Conservation (phyloP, 2,888 invertebrate species). For the Sycophila texana region DNA sequence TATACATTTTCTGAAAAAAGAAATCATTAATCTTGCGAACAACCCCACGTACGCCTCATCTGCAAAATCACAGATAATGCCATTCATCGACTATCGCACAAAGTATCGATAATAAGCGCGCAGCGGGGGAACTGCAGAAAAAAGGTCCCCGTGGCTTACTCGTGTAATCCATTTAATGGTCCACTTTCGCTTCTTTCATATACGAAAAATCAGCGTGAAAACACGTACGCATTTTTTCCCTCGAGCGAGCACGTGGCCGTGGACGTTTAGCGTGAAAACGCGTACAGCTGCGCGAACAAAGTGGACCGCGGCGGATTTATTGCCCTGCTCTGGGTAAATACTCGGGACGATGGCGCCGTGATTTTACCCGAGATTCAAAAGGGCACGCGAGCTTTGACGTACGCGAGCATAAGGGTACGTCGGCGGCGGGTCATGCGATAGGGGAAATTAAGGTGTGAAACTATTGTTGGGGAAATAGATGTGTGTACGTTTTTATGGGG, state of each 20-base stretch:
- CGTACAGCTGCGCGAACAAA: constrained; percentile 49
- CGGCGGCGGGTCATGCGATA: not conserved
- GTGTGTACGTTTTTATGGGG: not conserved
- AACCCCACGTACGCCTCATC: not conserved
- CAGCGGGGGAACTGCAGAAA: too few species aligned
- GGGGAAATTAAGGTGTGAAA: constrained; percentile 29
- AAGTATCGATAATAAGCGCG: too few species aligned
- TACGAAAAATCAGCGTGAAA: constrained; percentile 28
- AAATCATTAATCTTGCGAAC: too few species aligned
- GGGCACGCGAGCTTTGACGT: not conserved
- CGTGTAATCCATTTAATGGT: constrained; percentile 22
- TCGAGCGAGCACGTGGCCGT: not conserved
- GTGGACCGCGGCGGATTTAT: constrained; percentile 23
- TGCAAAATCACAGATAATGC: not conserved
- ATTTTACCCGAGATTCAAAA: not conserved
- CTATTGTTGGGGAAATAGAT: constrained; percentile 10
- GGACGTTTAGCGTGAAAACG: not conserved
- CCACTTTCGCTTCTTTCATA: not conserved
- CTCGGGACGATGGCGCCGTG: not conserved
- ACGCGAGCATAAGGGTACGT: constrained; percentile 1
- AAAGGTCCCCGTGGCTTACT: too few species aligned
- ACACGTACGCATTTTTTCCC: not conserved
- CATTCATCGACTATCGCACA: too few species aligned
- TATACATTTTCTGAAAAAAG: too few species aligned
- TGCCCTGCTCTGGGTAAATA: constrained; percentile 3